Conservation (phyloP, 2,797 vertebrate species). For the Phaenicophaeus curvirostris region DNA sequence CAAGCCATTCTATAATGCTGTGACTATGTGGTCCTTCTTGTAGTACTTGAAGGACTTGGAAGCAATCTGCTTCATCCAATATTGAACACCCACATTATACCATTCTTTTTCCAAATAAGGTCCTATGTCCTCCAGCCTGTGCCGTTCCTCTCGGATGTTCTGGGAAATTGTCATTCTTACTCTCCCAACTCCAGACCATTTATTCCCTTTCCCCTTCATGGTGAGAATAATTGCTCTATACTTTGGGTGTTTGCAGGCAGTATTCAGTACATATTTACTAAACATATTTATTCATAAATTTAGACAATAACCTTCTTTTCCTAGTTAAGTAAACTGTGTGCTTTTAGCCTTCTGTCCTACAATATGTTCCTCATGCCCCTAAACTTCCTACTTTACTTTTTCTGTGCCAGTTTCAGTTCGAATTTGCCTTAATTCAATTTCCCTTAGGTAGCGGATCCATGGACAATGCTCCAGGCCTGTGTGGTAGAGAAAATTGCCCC, state of each 20-base stretch:
- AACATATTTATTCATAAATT: background rate
- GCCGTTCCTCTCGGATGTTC: background rate
- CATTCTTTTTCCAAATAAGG: background rate
- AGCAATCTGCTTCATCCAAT: background rate
- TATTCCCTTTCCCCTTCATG: background rate
- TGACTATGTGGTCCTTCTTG: background rate
- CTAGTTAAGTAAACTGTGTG: background rate
- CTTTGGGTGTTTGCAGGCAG: background rate
- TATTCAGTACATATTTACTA: background rate
- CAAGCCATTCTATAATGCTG: too few relatives aligned
- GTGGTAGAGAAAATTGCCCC: background rate
- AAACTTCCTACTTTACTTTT: background rate
- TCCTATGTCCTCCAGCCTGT: background rate
- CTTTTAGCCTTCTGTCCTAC: background rate
- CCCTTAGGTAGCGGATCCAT: background rate
- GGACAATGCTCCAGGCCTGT: fast-evolving
- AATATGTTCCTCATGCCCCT: background rate
- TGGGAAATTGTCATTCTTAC: background rate
- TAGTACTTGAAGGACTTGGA: background rate
- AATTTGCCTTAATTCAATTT: background rate
- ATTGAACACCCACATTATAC: background rate
- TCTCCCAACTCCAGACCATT: background rate
- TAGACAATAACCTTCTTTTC: background rate
- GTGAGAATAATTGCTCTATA: background rate
- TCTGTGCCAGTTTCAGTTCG: background rate